Evolutionary conservation across 2,888 invertebrate genomes (phyloP).

Genomic region (Eumerus sabulonum): DNA sequence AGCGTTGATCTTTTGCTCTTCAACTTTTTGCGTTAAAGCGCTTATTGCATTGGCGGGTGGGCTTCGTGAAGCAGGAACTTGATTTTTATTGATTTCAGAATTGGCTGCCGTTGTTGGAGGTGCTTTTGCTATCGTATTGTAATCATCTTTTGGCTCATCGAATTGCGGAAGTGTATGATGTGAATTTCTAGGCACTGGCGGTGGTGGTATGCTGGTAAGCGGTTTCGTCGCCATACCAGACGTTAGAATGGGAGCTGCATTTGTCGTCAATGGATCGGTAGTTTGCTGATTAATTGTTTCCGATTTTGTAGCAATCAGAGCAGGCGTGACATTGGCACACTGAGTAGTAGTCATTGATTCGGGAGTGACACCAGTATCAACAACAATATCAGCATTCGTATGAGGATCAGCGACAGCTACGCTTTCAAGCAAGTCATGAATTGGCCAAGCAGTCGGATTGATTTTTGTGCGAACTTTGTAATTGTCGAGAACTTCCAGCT

Average conservation of each 20-base stretch:
- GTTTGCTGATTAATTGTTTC: slow-evolving; percentile 13
- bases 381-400: background rate
- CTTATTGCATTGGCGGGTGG: slow-evolving; percentile 73
- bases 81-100: slow-evolving; percentile 29
- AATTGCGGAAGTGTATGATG: slow-evolving; percentile 74
- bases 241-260: slow-evolving; percentile 77
- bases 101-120: background rate
- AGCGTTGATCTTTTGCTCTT: slow-evolving; percentile 52
- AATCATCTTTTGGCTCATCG: slow-evolving; percentile 26
- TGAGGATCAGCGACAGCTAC: slow-evolving; percentile 39
- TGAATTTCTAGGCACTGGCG: slow-evolving; percentile 84
- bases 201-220: slow-evolving; percentile 85
- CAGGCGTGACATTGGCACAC: too few relatives aligned
- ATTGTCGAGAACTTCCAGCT: slow-evolving; percentile 88
- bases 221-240: slow-evolving; percentile 80
- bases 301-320: background rate
- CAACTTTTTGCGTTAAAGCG: slow-evolving; percentile 75
- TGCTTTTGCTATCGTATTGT: slow-evolving; percentile 15
- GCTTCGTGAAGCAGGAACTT: slow-evolving; percentile 56
- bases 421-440: slow-evolving; percentile 81
- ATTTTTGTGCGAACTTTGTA: slow-evolving; percentile 91
- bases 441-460: slow-evolving; percentile 94
- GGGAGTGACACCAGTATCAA: slow-evolving; percentile 10
- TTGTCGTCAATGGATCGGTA: slow-evolving; percentile 28
- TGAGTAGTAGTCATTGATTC: background rate